Evolutionary conservation across 92 coral and sea anemone genomes (phyloP), one percentile per base, ranked within the genome.

Genomic region (Epizoanthus fatuus): DNA sequence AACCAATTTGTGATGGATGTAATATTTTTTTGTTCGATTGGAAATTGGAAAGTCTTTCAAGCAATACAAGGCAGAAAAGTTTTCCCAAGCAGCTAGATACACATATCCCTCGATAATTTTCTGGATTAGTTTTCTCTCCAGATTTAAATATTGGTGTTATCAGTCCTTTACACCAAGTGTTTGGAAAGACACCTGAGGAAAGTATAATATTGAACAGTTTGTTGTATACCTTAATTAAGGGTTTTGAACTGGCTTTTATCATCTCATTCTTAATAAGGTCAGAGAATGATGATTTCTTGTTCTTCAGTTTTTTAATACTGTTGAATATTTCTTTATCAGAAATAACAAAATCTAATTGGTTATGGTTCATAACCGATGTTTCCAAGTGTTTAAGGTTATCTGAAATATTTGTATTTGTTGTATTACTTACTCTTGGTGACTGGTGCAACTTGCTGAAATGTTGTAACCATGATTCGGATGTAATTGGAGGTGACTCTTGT

Each of bases 1-100:
- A 90, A 1, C 93, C 93, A 19, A 81, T 73, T 69, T 90, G 91
- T 16, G 79, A 80, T 35, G 75, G 81, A 20, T 86, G 87, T 38
- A 90, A 35, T 22, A 90, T 35, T 1, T 75, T 67, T 17, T 74
- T 53, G 51, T 81, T 70, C 49, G 55, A 75, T 3, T 35, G 15
- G 37, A 70, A 89, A 17, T 54, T 49, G n/a, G 57, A 44, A 4
- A 44, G 8, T 44, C 49, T 44, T 44, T 44, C 49, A 44, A 44
- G 49, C 7, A 44, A 44, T 4, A 44, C 1, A 4, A 44, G 8
- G 8, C 49, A 44, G 8, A 44, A 44, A 0, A 44, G 49, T 44
- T 44, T 44, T 6, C 49, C 49, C 49, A 44, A 44, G 1, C 49
- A 44, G 49, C 49, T 44, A 1, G 49, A 44, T 44, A 44, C 49